These are phyloP conservation scores for Drosophila virilis DNA, from an alignment of 1,140 invertebrate genomes.

Conservation along the genomic window DNA sequence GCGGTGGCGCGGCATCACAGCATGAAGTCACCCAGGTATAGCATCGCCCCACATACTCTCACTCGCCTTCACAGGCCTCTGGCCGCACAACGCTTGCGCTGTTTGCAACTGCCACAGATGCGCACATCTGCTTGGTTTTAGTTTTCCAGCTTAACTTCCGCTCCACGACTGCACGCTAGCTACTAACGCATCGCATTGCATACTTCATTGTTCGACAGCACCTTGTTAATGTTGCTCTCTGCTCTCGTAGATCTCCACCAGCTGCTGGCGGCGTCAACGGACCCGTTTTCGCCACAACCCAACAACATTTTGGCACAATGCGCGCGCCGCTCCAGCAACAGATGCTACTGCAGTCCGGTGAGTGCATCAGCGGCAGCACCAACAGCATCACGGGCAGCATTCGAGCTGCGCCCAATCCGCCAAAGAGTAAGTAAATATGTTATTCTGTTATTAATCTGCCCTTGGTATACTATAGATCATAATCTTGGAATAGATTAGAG, in stretches of 20 bases:
- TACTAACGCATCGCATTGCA: background rate
- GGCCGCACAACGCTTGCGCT: slow-evolving; percentile 8
- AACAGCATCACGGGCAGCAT: slow-evolving; percentile 67
- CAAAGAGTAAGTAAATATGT: slow-evolving; percentile 64
- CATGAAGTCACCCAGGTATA: slow-evolving; percentile 84
- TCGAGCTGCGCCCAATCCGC: slow-evolving; percentile 73
- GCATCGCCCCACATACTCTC: slow-evolving; percentile 15
- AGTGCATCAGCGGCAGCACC: slow-evolving; percentile 58
- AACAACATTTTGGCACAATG: slow-evolving; percentile 82
- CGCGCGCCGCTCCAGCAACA: slow-evolving; percentile 68
- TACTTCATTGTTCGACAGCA: background rate
- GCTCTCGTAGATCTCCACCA: slow-evolving; percentile 71
- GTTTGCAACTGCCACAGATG: slow-evolving; percentile 6
- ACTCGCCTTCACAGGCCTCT: slow-evolving; percentile 3
- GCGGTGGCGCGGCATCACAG: slow-evolving; percentile 81
- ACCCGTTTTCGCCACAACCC: slow-evolving; percentile 69
- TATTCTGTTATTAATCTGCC: too few relatives aligned
- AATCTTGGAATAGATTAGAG: too few relatives aligned
- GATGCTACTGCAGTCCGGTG: slow-evolving; percentile 52
- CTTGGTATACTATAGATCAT: too few relatives aligned
- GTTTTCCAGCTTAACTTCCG: slow-evolving; percentile 12
- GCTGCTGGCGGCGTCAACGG: slow-evolving; percentile 61
- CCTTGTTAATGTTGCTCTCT: background rate
- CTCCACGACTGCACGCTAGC: background rate
- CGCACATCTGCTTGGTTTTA: slow-evolving; percentile 13